Conservation (phyloP, 1,140 invertebrate species). For the Drosophila sturtevanti region DNA sequence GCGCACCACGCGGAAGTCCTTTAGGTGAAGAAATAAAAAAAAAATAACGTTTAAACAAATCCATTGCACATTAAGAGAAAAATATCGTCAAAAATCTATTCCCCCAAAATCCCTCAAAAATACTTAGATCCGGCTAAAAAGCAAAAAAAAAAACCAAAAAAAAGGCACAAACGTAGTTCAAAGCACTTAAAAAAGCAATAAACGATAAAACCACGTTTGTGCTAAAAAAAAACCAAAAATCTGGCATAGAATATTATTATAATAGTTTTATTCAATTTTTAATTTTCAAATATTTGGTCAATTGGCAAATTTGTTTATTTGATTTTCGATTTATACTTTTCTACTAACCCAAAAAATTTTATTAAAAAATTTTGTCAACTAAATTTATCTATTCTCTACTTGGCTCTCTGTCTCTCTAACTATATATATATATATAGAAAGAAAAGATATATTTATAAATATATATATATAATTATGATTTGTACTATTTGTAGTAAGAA, state of each 20-base stretch:
- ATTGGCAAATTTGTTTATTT: constrained; percentile 47
- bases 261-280: constrained; percentile 13
- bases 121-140: background rate
- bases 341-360: constrained; percentile 28
- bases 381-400: constrained; percentile 28
- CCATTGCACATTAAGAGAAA: background rate
- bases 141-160: too few relatives aligned
- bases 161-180: constrained; percentile 58
- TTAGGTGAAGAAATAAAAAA: constrained; percentile 76
- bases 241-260: constrained; percentile 13
- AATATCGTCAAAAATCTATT: background rate
- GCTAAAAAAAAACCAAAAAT: constrained; percentile 33
- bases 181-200: constrained; percentile 26
- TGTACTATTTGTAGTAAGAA: constrained; percentile 67
- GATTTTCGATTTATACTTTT: constrained; percentile 8
- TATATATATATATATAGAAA: background rate
- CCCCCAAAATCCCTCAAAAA: background rate
- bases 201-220: constrained; percentile 50
- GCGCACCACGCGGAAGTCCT: constrained; percentile 86
- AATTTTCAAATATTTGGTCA: constrained; percentile 17
- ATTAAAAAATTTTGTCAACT: constrained; percentile 2
- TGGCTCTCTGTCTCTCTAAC: constrained; percentile 43
- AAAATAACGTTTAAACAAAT: background rate
- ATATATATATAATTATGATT: constrained; percentile 53
- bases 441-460: too few relatives aligned